Evolutionary conservation across 2,797 vertebrate genomes (phyloP).

Genomic region (Philypnodon macrostomus): DNA sequence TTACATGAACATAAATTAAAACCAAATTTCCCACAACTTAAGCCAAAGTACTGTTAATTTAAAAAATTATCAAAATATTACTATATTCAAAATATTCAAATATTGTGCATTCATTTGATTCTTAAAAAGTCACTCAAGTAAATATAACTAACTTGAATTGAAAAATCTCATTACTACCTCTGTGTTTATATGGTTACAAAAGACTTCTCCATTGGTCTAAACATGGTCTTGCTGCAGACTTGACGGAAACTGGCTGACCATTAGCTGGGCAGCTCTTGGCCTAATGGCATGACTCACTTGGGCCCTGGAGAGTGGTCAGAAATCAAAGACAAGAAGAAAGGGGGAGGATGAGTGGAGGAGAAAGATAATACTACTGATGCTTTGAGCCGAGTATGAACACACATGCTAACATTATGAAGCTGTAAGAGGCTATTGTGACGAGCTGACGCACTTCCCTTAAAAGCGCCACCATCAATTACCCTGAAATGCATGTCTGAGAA

Average conservation of each 20-base stretch:
- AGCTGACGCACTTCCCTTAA: conserved; percentile 27
- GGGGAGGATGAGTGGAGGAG: conserved; percentile 19
- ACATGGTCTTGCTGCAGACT: no score
- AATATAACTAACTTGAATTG: no score
- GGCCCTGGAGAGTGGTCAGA: conserved; percentile 50
- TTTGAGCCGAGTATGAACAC: conserved; percentile 28
- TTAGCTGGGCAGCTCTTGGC: conserved; percentile 49
- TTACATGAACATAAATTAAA: no score
- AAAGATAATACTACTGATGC: conserved; percentile 54
- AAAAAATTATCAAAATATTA: no score
- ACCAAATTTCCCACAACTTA: no score
- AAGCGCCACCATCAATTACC: conserved; percentile 14
- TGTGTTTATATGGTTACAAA: no score
- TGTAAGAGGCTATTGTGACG: conserved; percentile 27
- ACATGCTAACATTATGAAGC: conserved; percentile 25
- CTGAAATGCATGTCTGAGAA: background rate
- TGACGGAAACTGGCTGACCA: conserved; percentile 41
- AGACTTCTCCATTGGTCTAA: no score
- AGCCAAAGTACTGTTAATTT: no score
- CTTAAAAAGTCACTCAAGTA: no score
- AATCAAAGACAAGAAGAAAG: conserved; percentile 56
- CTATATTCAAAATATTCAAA: no score
- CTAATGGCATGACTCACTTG: conserved; percentile 66
- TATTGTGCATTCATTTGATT: no score
- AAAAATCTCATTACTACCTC: no score